Conservation (phyloP, 2,888 invertebrate genomes). For the Synergus gifuensis region DNA sequence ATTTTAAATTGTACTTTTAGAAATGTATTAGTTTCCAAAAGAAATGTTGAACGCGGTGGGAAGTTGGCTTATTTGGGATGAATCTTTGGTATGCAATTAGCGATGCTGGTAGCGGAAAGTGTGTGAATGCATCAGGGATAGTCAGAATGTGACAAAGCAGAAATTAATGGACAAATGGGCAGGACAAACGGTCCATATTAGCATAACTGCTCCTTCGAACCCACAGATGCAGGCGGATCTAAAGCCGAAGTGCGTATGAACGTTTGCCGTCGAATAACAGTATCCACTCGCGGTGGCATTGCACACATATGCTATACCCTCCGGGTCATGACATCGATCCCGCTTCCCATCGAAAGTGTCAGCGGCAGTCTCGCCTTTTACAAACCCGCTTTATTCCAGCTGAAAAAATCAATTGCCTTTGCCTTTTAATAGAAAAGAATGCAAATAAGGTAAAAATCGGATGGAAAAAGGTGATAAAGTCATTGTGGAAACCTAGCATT, state of each 20-base stretch:
- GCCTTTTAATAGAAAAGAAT: too few relatives aligned
- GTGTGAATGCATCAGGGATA: neutral
- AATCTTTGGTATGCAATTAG: neutral
- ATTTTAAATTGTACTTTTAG: too few relatives aligned
- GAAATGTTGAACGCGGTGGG: neutral
- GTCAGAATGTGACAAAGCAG: slow-evolving; percentile 37
- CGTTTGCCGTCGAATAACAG: slow-evolving; percentile 60
- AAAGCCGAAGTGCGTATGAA: slow-evolving; percentile 65
- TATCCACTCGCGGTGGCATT: slow-evolving; percentile 52
- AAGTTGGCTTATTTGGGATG: neutral
- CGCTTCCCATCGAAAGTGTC: slow-evolving; percentile 41
- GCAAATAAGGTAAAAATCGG: too few relatives aligned
- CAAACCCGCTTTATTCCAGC: neutral
- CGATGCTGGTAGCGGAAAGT: slow-evolving; percentile 1
- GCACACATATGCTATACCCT: slow-evolving; percentile 21
- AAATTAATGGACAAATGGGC: slow-evolving; percentile 61
- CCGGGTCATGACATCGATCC: slow-evolving; percentile 49
- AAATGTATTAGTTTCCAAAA: too few relatives aligned
- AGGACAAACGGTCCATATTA: slow-evolving; percentile 55
- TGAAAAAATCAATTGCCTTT: neutral
- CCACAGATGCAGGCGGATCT: slow-evolving; percentile 63
- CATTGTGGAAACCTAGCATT: slow-evolving; percentile 1
- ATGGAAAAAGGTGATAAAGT: neutral
- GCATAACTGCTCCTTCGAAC: slow-evolving; percentile 59
- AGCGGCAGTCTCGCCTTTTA: neutral